A percentile compares a stretch with the other conserved stretches of the same genome.
phyloP scores from a whole-genome alignment of 2,113 vertebrate genomes.

The Willisornis vidua region DNA sequence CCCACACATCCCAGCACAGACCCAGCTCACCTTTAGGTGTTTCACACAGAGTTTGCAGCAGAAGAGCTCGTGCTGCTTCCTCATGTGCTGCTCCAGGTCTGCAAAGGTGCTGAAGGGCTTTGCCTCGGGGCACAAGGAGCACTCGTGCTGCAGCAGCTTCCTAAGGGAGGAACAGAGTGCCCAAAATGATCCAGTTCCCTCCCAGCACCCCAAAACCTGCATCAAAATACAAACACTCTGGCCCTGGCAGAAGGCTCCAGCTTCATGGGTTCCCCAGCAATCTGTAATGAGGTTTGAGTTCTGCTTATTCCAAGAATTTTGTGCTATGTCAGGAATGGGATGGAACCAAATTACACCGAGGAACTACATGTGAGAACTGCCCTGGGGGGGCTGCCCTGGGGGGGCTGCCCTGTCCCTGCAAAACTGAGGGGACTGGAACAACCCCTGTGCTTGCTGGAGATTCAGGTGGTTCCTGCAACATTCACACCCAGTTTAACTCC shows the following conservation, averaged over 20 bases:
- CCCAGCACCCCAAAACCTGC: fast-evolving
- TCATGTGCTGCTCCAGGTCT: conserved; percentile 97
- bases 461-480: neutral
- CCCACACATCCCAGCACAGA: neutral
- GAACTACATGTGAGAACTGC: neutral
- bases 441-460: neutral
- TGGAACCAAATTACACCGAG: neutral
- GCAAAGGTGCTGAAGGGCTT: conserved; percentile 88
- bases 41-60: conserved; percentile 94
- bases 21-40: conserved; percentile 86
- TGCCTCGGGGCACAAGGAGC: conserved; percentile 82
- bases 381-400: neutral
- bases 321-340: neutral
- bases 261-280: neutral
- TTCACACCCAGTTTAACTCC: neutral
- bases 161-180: conserved; percentile 65
- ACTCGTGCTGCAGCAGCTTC: conserved; percentile 89
- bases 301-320: neutral
- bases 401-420: neutral
- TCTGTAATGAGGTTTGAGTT: neutral
- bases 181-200: neutral
- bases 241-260: neutral
- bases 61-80: conserved; percentile 95
- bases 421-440: neutral
- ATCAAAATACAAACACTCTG: neutral